Evolutionary conservation across 2,113 vertebrate genomes (phyloP).

Genomic region (Capricornis sumatraensis): DNA sequence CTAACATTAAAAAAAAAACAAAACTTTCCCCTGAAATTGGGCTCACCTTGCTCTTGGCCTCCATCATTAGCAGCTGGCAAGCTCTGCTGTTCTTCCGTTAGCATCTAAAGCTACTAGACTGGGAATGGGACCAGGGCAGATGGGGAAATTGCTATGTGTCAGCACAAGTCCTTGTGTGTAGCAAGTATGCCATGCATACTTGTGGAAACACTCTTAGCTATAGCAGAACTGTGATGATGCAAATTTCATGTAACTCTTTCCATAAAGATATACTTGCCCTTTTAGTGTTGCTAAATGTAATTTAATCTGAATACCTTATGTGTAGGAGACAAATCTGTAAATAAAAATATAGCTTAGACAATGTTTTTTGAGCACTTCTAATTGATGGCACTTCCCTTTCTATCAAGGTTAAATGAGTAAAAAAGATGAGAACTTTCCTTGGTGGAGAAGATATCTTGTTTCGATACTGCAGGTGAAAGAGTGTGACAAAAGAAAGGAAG

Average conservation of each 20-base stretch:
- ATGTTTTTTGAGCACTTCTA: not conserved
- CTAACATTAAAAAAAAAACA: not conserved
- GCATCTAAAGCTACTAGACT: not conserved
- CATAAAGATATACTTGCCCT: not conserved
- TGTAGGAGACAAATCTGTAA: not conserved
- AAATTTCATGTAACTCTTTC: not conserved
- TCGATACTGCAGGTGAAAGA: not conserved
- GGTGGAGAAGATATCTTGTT: not conserved
- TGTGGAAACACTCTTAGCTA: not conserved
- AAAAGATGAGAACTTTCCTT: not conserved
- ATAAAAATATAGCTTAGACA: slow-evolving; percentile 3
- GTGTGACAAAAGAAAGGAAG: not conserved
- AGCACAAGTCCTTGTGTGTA: not conserved
- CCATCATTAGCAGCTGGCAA: not conserved
- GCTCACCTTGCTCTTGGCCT: not conserved
- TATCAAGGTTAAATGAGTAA: not conserved
- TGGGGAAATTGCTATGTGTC: not conserved
- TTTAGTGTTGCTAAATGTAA: not conserved
- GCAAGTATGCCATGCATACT: not conserved
- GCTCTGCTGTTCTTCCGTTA: not conserved
- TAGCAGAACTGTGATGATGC: not conserved
- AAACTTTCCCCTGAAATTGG: not conserved
- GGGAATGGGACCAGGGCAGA: not conserved
- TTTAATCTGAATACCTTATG: not conserved
- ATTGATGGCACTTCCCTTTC: not conserved